Percentiles rank a stretch among this genome's conserved stretches.
Conservation (phyloP, 2,888 invertebrate genomes). For the Watsonalla binaria region DNA sequence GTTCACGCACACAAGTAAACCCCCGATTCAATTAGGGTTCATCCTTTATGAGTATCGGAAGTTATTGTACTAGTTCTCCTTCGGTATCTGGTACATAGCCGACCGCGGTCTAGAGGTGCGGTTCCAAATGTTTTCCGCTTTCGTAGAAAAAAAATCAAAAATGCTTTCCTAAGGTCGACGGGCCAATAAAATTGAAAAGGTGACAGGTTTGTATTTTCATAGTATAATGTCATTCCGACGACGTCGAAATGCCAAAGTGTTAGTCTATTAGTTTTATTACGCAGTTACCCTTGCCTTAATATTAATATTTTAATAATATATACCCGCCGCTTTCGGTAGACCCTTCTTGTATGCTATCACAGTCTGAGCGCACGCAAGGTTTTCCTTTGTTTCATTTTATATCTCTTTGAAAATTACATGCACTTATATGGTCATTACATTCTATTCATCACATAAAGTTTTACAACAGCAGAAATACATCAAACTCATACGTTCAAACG, state of each 20-base stretch:
- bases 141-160: slow-evolving; percentile 49
- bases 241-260: slow-evolving; percentile 56
- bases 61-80: slow-evolving; percentile 61
- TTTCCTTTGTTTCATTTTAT: slow-evolving; percentile 18
- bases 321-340: slow-evolving; percentile 46
- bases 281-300: slow-evolving; percentile 64
- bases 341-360: slow-evolving; percentile 41
- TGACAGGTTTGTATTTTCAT: slow-evolving; percentile 57
- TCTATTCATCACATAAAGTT: slow-evolving; percentile 4
- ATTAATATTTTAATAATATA: slow-evolving; percentile 45
- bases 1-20: slow-evolving; percentile 55
- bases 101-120: slow-evolving; percentile 33
- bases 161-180: slow-evolving; percentile 67
- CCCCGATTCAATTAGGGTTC: slow-evolving; percentile 61
- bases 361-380: slow-evolving; percentile 27
- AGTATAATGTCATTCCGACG: slow-evolving; percentile 52
- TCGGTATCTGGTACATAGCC: slow-evolving; percentile 48
- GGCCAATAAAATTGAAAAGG: slow-evolving; percentile 68
- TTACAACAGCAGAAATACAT: slow-evolving; percentile 9
- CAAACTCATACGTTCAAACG: slow-evolving; percentile 23
- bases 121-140: slow-evolving; percentile 63
- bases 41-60: slow-evolving; percentile 56
- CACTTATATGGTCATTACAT: slow-evolving; percentile 11
- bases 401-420: slow-evolving; percentile 4
- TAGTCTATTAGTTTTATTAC: slow-evolving; percentile 68